Conservation (phyloP, 1,140 invertebrate genomes). For the Camponotus floridanus region DNA sequence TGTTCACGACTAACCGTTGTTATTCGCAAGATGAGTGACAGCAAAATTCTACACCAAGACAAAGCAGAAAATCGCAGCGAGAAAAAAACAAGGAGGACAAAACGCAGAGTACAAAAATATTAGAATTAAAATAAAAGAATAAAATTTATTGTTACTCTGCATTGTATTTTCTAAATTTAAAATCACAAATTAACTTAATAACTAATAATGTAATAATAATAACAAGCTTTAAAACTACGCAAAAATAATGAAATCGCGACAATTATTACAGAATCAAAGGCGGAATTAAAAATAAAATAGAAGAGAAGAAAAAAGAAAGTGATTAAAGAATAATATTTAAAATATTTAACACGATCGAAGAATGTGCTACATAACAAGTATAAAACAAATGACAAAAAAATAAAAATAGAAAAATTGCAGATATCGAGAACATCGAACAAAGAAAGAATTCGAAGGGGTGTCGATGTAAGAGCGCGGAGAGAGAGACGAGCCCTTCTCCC, state of each 20-base stretch:
- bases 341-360: background rate
- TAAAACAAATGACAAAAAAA: background rate
- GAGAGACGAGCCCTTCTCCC: constrained; percentile 15
- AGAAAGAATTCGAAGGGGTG: constrained; percentile 8
- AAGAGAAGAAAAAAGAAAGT: background rate
- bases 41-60: background rate
- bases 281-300: background rate
- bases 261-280: background rate
- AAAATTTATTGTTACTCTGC: background rate
- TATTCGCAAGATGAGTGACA: background rate
- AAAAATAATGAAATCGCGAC: background rate
- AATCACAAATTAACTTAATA: background rate
- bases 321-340: background rate
- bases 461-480: constrained; percentile 45
- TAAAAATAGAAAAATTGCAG: constrained; percentile 17
- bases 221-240: background rate
- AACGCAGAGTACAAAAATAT: background rate
- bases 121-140: background rate
- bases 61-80: background rate
- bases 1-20: background rate
- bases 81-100: no score
- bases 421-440: constrained; percentile 14
- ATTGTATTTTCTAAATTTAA: background rate
- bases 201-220: background rate
- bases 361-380: background rate